Base-by-base conservation (phyloP, 2,797 vertebrate species). In the Gephyroberyx darwinii region DNA sequence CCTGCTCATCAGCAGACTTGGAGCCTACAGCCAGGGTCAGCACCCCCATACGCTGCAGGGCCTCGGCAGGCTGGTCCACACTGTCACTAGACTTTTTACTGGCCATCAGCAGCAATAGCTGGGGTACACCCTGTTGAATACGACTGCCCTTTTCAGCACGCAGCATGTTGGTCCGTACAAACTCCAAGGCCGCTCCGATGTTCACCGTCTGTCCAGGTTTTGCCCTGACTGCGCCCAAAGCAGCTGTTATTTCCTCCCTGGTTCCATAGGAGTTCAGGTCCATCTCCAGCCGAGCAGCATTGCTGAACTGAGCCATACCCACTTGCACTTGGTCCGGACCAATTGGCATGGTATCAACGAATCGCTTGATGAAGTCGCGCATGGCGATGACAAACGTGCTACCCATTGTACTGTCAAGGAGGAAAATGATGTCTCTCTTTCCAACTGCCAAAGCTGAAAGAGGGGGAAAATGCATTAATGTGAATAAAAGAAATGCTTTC, bases 401-500 rank as follows among this genome's bases (percentile, higher is more conserved):
- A 39, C 96, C 96, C 94, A 97, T 80, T 51, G 95, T 95, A 83
- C 95, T 95, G 88, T 99, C 98, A 89, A 99, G 81, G 65, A 99
- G 95, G 93, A 99, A 99, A 91, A 98, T 94, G 71, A 99, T 92
- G 90, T 99, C 98, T 89, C 96, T 95, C 90, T 91, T 93, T 92
- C 94, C 95, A 87, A 96, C 95, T 85, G 89, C 88, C 77, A 95
- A 72, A 71, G 93, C 97, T 99, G 93, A 81, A 92, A 88, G 22
- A 74, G 64, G 83, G 83, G 71, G 86, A 20, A 75, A 78, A 43
- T 4, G 26, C 0, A 60, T 63, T n/a, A 48, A 60, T 37, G 43
- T 73, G n/a, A 41, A 74, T 39, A n/a, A 54, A 74, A 55, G 2
- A 52, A 20, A 48, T 52, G 17, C 50, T 41, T 12, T 31, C 5